phyloP scores from a whole-genome alignment of 2,797 vertebrate genomes.

The Naso thynnoides region DNA sequence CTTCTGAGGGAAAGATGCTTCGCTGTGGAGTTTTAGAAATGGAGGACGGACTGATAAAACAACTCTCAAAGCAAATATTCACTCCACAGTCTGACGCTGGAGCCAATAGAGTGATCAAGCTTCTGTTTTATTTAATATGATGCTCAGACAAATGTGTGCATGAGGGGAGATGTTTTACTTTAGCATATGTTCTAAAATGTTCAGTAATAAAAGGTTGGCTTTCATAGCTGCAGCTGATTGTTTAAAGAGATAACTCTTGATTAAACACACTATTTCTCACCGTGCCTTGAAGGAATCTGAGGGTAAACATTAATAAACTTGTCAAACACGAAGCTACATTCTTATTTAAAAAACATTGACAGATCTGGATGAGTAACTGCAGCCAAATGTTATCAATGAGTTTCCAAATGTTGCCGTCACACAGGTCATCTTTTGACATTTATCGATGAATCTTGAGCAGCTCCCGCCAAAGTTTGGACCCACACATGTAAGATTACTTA shows the following conservation, averaged over 20 bases:
- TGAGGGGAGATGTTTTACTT: conserved; percentile 37
- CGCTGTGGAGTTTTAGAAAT: conserved; percentile 33
- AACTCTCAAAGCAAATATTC: conserved; percentile 66
- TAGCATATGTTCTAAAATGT: conserved; percentile 25
- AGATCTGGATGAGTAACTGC: conserved; percentile 2
- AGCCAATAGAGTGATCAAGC: conserved; percentile 24
- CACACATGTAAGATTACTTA: conserved; percentile 64
- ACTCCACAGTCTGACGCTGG: conserved; percentile 12
- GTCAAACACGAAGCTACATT: conserved; percentile 16
- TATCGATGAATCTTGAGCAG: conserved; percentile 34
- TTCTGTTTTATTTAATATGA: conserved; percentile 64
- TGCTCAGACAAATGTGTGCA: conserved; percentile 35
- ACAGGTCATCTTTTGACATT: conserved; percentile 51
- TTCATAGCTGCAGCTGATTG: conserved; percentile 33
- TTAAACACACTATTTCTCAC: background rate
- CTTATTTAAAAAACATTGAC: conserved; percentile 1
- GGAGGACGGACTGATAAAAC: conserved; percentile 47
- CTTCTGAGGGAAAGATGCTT: conserved; percentile 59
- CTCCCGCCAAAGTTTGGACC: conserved; percentile 29
- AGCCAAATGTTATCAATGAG: conserved; percentile 6
- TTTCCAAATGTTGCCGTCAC: conserved; percentile 27
- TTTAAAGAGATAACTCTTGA: conserved; percentile 25
- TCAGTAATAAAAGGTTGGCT: conserved; percentile 25
- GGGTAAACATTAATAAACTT: conserved; percentile 7
- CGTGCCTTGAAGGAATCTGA: background rate